These are phyloP conservation scores for Spilosoma lubricipeda DNA, from an alignment of 2,888 invertebrate genomes.

Conservation along the genomic window DNA sequence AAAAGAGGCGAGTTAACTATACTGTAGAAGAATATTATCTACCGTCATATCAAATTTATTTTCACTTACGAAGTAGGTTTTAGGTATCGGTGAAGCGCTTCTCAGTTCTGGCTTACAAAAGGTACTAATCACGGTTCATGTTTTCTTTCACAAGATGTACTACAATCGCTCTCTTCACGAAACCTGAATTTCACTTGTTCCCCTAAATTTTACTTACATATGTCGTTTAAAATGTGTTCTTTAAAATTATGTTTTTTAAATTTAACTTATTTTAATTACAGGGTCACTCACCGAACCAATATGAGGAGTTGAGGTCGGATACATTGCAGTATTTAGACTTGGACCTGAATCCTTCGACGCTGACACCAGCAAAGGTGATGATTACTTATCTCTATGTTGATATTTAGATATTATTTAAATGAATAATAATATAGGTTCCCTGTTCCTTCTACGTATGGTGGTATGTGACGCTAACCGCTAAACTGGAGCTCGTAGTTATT, in stretches of 20 bases:
- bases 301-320: slow-evolving; percentile 60
- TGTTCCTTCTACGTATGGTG: too few species aligned
- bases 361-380: slow-evolving; percentile 58
- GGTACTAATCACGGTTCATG: too few species aligned
- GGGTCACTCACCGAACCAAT: background rate
- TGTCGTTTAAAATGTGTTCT: background rate
- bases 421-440: too few species aligned
- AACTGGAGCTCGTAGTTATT: too few species aligned
- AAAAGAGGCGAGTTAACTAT: too few species aligned
- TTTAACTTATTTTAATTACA: slow-evolving; percentile 20
- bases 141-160: too few species aligned
- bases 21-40: too few species aligned
- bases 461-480: too few species aligned
- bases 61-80: background rate
- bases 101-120: too few species aligned
- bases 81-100: too few species aligned
- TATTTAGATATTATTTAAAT: background rate
- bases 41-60: background rate
- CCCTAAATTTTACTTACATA: background rate
- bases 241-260: background rate
- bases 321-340: slow-evolving; percentile 93
- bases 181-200: background rate
- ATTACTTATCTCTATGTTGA: background rate
- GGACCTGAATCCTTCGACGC: slow-evolving; percentile 88
- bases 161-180: too few species aligned